These are phyloP conservation scores for Sebastes jordani DNA, from an alignment of 2,797 vertebrate species.

Conservation along the genomic window DNA sequence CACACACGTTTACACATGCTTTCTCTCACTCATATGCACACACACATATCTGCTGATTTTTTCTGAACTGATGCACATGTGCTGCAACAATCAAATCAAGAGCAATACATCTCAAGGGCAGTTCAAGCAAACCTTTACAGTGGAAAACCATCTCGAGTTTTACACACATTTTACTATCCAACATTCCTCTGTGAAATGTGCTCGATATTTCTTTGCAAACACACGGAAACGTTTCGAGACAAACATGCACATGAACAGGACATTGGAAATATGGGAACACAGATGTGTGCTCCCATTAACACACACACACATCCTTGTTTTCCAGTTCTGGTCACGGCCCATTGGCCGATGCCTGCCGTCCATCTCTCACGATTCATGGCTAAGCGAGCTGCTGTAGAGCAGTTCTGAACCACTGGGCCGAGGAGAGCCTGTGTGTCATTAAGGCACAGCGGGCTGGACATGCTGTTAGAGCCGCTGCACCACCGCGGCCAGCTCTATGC, in stretches of 20 bases:
- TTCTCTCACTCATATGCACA: not conserved
- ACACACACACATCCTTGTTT: constrained; percentile 53
- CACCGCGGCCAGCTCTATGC: constrained; percentile 24
- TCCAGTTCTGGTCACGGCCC: constrained; percentile 69
- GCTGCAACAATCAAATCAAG: constrained; percentile 34
- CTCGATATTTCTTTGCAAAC: constrained; percentile 21
- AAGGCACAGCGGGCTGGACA: constrained; percentile 66
- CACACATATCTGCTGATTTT: constrained; percentile 16
- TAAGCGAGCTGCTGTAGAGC: constrained; percentile 75
- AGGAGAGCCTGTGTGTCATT: constrained; percentile 74
- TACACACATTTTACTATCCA: not conserved
- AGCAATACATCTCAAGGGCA: constrained; percentile 33
- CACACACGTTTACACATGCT: not conserved
- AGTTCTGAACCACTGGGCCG: constrained; percentile 77
- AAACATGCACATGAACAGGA: constrained; percentile 31
- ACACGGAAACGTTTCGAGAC: constrained; percentile 13
- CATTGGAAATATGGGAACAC: constrained; percentile 34
- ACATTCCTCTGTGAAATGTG: not conserved
- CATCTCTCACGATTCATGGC: constrained; percentile 78
- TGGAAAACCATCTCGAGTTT: not conserved
- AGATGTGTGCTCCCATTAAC: constrained; percentile 45
- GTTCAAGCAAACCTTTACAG: constrained; percentile 12
- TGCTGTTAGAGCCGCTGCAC: constrained; percentile 49
- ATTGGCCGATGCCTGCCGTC: constrained; percentile 71
- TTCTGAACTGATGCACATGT: constrained; percentile 1